A percentile compares a stretch with the other conserved stretches of the same genome.
These are phyloP conservation scores for Timema cristinae DNA, from an alignment of 2,888 invertebrate genomes.

Conservation along the genomic window DNA sequence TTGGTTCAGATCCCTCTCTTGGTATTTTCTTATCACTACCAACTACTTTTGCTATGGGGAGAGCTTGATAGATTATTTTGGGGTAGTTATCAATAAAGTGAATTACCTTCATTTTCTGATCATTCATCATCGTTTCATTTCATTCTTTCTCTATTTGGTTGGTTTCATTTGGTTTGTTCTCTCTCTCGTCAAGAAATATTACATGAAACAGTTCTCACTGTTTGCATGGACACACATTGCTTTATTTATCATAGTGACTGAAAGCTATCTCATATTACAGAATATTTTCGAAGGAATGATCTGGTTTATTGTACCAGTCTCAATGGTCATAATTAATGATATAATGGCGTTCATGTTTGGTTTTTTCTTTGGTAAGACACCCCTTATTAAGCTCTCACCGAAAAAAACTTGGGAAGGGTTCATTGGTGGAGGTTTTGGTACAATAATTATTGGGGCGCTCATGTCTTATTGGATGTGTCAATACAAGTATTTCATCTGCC, in stretches of 20 bases:
- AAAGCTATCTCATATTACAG: conserved; percentile 98
- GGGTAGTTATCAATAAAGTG: conserved; percentile 41
- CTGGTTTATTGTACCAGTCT: conserved; percentile 97
- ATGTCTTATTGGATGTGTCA: conserved; percentile 87
- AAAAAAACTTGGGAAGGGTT: conserved; percentile 99
- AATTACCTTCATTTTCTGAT: conserved; percentile 90
- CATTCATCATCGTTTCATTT: conserved; percentile 96
- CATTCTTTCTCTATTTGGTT: conserved; percentile 92
- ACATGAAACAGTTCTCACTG: conserved; percentile 98
- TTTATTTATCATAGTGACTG: conserved; percentile 94
- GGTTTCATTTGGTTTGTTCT: conserved; percentile 99
- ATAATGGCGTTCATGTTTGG: conserved; percentile 99
- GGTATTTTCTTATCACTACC: conserved; percentile 4
- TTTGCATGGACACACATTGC: conserved; percentile 99
- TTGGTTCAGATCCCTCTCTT: conserved; percentile 1
- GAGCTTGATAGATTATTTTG: conserved; percentile 11
- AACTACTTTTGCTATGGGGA: conserved; percentile 12
- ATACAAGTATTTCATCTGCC: conserved; percentile 94
- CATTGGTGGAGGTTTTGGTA: conserved; percentile 95
- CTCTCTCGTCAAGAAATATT: conserved; percentile 96
- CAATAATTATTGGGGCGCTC: conserved; percentile 84
- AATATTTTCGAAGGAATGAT: conserved; percentile 94
- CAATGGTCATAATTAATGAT: conserved; percentile 99
- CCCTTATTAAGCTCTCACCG: conserved; percentile 96
- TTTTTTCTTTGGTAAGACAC: conserved; percentile 99